Base-by-base conservation (phyloP, 1,140 invertebrate species). In the Cylas formicarius region DNA sequence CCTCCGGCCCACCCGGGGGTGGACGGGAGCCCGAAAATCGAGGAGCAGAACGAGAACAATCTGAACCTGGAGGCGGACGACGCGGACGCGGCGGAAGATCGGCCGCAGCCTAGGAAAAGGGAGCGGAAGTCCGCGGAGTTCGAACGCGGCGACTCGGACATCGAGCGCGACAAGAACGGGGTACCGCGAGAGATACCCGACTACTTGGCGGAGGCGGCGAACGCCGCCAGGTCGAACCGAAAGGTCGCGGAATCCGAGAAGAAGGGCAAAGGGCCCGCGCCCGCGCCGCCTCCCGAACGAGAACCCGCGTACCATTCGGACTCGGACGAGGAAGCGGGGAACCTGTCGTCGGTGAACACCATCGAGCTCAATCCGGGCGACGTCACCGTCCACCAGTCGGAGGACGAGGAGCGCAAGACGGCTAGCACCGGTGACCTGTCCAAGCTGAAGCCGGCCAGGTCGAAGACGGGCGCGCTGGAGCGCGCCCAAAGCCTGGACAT, bases 401-500 rank as follows among this genome's bases (percentile, higher is more conserved):
- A 67, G 17, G 71, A 76, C 66, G 67, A 72, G 2, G 73, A 76
- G 40, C 77, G 82, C 44, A 86, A 85, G 70, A 84, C 85, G 2
- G 81, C 83, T 0, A 88, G 85, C 39, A 68, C 88, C 2, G 85
- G 84, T 3, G 86, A 89, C 63, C 64, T 89, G 20, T 85, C 84
- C 0, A 80, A 79, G 60, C 77, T 86, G 47, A 80, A 84, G 50
- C 68, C 73, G 3, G 68, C 66, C 44, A 80, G 75, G 54, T 69
- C 71, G 2, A 60, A 51, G 29, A 62, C 59, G n/a, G 69, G 72
- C 21, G 82, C 77, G 16, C 63, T 89, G 14, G 85, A 89, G 66
- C 72, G 86, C 47, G 84, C 86, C 0, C 82, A 88, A 56, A 89
- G 85, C 51, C 63, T 89, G 8, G 86, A 89, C 47, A 80, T 89